Percentiles rank a stretch among this genome's conserved stretches.
phyloP scores from a whole-genome alignment of 1,140 invertebrate genomes.

The Ridgeia piscesae region DNA sequence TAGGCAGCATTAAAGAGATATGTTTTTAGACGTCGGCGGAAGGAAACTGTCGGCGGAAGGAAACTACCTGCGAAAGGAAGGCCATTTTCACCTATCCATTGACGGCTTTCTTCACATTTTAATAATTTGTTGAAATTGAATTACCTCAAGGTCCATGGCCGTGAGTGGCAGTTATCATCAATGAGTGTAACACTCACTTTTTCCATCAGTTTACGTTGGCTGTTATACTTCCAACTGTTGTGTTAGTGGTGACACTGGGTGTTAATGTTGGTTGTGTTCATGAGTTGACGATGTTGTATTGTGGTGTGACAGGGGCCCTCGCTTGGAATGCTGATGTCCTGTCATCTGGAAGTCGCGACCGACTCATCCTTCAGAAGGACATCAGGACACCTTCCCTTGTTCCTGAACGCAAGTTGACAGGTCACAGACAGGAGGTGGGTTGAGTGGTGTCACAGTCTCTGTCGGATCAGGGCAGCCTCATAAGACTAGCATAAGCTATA shows the following conservation, averaged over 20 bases:
- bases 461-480: too few species aligned
- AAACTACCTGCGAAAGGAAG: background rate
- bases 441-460: background rate
- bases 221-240: too few species aligned
- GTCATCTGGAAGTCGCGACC: conserved; percentile 92
- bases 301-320: conserved; percentile 71
- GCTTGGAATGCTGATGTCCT: conserved; percentile 98
- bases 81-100: too few species aligned
- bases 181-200: too few species aligned
- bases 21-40: too few species aligned
- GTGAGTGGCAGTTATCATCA: too few species aligned
- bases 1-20: too few species aligned
- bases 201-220: conserved; percentile 12
- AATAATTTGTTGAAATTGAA: too few species aligned
- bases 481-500: too few species aligned
- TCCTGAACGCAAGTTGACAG: conserved; percentile 67
- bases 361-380: conserved; percentile 92
- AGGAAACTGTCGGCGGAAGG: background rate
- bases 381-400: conserved; percentile 78
- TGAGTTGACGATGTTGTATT: conserved; percentile 55
- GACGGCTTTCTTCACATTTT: too few species aligned
- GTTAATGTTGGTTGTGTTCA: background rate
- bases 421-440: conserved; percentile 91
- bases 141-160: too few species aligned
- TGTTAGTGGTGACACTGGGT: background rate